These are phyloP conservation scores for Drosophila willistoni DNA, from an alignment of 1,140 invertebrate species.

Conservation along the genomic window DNA sequence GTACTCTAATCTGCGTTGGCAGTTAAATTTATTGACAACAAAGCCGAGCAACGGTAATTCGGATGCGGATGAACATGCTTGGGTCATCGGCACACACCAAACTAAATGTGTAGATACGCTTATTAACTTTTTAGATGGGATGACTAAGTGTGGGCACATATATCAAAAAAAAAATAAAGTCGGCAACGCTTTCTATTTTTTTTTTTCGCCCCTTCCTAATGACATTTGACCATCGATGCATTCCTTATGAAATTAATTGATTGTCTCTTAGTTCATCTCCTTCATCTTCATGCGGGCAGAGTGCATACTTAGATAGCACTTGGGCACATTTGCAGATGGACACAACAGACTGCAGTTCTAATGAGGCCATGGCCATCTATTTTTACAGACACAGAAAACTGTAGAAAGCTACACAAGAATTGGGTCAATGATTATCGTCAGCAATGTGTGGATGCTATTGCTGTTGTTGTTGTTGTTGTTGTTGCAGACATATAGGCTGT, in stretches of 20 bases:
- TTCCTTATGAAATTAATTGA: conserved; percentile 15
- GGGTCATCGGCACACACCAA: conserved; percentile 15
- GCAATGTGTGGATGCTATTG: conserved; percentile 34
- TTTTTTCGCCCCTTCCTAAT: neutral
- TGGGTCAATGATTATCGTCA: conserved; percentile 61
- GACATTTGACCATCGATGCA: conserved; percentile 13
- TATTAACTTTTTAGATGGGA: conserved; percentile 10
- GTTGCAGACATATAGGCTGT: conserved; percentile 39
- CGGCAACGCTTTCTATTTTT: neutral
- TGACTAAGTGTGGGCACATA: neutral
- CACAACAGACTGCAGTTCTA: conserved; percentile 34
- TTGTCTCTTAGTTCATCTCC: conserved; percentile 10
- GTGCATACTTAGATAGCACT: neutral
- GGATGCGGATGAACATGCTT: conserved; percentile 29
- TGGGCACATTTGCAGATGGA: conserved; percentile 46
- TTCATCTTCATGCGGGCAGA: conserved; percentile 10
- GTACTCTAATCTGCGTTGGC: conserved; percentile 51
- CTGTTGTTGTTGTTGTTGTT: conserved; percentile 25
- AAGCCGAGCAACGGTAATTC: conserved; percentile 44
- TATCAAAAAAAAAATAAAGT: neutral
- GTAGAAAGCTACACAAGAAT: conserved; percentile 61
- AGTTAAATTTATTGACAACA: conserved; percentile 33
- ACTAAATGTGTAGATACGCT: conserved; percentile 15
- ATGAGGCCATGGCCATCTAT: conserved; percentile 60
- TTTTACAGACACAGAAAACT: conserved; percentile 53